Percentiles rank a stretch among this genome's conserved stretches.
phyloP scores from a whole-genome alignment of 1,140 invertebrate species.

The Meloidogyne hapla region DNA sequence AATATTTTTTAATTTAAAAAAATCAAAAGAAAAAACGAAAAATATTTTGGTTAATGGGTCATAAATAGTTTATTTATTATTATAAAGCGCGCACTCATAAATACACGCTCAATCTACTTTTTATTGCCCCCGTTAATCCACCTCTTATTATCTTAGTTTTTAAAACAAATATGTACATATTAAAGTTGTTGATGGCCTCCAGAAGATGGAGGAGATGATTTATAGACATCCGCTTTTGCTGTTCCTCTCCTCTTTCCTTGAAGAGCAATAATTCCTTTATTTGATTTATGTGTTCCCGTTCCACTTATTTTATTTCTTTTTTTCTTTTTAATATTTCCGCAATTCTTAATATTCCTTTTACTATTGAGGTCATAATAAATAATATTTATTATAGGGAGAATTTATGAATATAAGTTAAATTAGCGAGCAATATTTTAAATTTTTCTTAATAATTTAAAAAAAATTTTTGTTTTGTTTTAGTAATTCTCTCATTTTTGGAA shows the following conservation, averaged over 20 bases:
- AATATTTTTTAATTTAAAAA: background rate
- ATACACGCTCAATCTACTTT: background rate
- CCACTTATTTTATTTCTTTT: background rate
- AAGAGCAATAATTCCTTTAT: background rate
- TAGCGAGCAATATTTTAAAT: too few species aligned
- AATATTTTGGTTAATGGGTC: slow-evolving; percentile 1
- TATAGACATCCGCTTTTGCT: background rate
- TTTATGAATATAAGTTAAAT: too few species aligned
- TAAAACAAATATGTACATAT: background rate
- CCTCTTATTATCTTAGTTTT: background rate
- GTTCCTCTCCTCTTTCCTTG: background rate
- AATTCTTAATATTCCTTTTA: background rate
- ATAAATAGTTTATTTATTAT: background rate
- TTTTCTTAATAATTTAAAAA: too few species aligned
- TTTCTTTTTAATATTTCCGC: background rate
- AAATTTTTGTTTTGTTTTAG: too few species aligned
- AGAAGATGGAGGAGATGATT: background rate
- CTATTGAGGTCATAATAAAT: background rate
- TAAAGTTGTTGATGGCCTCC: background rate
- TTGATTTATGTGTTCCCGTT: slow-evolving; percentile 3
- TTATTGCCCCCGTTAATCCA: background rate
- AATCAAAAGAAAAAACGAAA: background rate
- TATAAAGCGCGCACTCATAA: background rate
- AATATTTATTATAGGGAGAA: background rate
- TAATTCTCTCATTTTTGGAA: too few species aligned